Evolutionary conservation across 2,888 invertebrate species (phyloP).

Genomic region (Neocrepidodera transversa): DNA sequence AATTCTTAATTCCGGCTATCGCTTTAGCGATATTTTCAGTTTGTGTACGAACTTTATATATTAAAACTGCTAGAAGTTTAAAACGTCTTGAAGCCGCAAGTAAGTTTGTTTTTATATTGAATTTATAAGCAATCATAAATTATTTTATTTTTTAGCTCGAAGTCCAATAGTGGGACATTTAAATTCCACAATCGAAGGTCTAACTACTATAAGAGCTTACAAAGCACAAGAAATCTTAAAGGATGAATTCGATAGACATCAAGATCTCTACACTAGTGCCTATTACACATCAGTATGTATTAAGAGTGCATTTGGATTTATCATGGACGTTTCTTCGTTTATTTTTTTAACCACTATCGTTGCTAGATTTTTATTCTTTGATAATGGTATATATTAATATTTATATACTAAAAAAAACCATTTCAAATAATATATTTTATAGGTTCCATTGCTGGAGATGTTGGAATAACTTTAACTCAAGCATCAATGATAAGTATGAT

Average conservation of each 20-base stretch:
- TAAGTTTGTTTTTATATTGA: conserved; percentile 52
- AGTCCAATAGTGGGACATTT: conserved; percentile 57
- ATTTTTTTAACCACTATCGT: conserved; percentile 48
- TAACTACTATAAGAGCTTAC: conserved; percentile 56
- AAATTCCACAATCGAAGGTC: conserved; percentile 57
- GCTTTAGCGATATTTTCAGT: conserved; percentile 35
- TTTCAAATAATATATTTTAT: conserved; percentile 17
- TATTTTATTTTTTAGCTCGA: conserved; percentile 49
- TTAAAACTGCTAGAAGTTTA: conserved; percentile 46
- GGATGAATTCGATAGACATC: conserved; percentile 51
- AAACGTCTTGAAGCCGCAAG: conserved; percentile 47
- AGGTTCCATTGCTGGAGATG: conserved; percentile 61
- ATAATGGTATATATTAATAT: conserved; percentile 34
- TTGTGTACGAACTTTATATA: conserved; percentile 40
- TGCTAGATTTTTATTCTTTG: conserved; percentile 44
- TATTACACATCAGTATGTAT: conserved; percentile 48
- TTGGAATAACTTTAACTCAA: conserved; percentile 63
- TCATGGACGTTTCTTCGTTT: conserved; percentile 50
- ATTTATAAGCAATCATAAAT: not conserved
- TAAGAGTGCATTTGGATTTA: conserved; percentile 59
- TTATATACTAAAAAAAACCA: too few species aligned
- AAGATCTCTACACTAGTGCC: conserved; percentile 52
- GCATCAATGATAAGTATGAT: conserved; percentile 68
- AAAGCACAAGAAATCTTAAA: conserved; percentile 54
- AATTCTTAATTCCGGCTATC: conserved; percentile 44